phyloP scores from a whole-genome alignment of 2,797 vertebrate genomes.

The Gephyroberyx darwinii region DNA sequence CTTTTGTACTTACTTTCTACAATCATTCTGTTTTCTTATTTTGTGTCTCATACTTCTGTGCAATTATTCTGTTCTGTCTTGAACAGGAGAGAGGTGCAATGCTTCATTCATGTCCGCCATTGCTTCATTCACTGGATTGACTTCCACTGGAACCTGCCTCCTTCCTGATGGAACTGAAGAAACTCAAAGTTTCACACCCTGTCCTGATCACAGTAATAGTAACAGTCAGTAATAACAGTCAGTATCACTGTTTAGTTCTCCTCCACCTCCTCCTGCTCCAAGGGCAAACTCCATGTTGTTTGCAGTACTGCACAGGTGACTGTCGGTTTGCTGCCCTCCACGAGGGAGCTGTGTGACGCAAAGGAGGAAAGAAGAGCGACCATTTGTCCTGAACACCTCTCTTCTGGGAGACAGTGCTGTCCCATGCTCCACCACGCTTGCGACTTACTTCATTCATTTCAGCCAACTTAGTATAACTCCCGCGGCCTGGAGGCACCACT shows the following conservation, averaged over 20 bases:
- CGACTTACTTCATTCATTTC: not conserved
- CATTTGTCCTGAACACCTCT: constrained; percentile 27
- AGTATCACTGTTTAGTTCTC: constrained; percentile 10
- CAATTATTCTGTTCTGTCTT: too few relatives aligned
- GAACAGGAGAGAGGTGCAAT: too few relatives aligned
- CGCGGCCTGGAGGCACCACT: not conserved
- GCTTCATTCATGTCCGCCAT: too few relatives aligned
- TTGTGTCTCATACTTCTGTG: too few relatives aligned
- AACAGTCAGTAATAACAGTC: too few relatives aligned
- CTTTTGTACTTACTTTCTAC: too few relatives aligned
- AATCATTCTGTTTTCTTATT: too few relatives aligned
- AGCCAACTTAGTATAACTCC: not conserved
- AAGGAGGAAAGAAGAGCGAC: not conserved
- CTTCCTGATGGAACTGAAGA: not conserved
- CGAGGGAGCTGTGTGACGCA: not conserved
- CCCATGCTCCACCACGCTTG: not conserved
- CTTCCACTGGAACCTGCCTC: too few relatives aligned
- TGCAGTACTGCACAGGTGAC: constrained; percentile 5
- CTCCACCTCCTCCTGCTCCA: constrained; percentile 16
- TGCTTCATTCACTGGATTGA: too few relatives aligned
- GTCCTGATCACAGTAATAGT: not conserved
- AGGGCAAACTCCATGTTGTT: not conserved
- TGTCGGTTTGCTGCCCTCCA: constrained; percentile 30
- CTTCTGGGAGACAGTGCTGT: constrained; percentile 4
- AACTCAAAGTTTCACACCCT: not conserved